Base-by-base conservation (phyloP, 2,888 invertebrate genomes). In the Hydrotaea diabolus region DNA sequence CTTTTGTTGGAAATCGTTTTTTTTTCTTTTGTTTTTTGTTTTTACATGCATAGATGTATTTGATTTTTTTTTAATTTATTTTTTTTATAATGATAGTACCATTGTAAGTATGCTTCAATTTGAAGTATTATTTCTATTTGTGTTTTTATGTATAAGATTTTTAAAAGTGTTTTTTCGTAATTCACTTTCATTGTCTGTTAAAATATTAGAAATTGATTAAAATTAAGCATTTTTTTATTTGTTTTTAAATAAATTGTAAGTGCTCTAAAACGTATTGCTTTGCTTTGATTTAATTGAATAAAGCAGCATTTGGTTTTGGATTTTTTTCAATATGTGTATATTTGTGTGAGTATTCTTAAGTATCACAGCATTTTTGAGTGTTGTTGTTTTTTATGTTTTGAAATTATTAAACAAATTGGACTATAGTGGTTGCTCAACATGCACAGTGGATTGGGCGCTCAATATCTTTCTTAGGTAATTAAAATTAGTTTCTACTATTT, bases 321-420 rank as follows among this genome's bases (percentile, higher is more conserved):
- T 31, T 62, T 17, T 39, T 39, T 39, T 77, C 26, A 71, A 53
- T 74, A 23, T 49, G 17, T 69, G 17, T 64, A 64, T 49, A 66
- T 66, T 69, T 69, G 21, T 53, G 77, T 77, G 49, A 66, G 72
- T 59, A 39, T 66, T 80, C 62, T 75, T 85, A 46, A 74, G 76
- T 85, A 85, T 85, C 85, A 85, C 85, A 85, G 85, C 79, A 64
- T 80, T 59, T 59, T 79, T 80, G 39, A 73, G 57, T 53, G 23
- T 73, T 31, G 4, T 9, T 39, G 49, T 55, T 39, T n/a, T n/a
- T n/a, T n/a, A 31, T 64, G 62, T 64, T 53, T 49, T 71, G 39
- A 57, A 11, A 15, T 53, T 46, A 39, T 46, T 39, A 36, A 64
- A 69, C 13, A n/a, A 19, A 53, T 46, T 49, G 49, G 49, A 49